Evolutionary conservation across 2,888 invertebrate genomes (phyloP), one percentile per base, ranked within the genome.

Genomic region (Punctoribates punctum): DNA sequence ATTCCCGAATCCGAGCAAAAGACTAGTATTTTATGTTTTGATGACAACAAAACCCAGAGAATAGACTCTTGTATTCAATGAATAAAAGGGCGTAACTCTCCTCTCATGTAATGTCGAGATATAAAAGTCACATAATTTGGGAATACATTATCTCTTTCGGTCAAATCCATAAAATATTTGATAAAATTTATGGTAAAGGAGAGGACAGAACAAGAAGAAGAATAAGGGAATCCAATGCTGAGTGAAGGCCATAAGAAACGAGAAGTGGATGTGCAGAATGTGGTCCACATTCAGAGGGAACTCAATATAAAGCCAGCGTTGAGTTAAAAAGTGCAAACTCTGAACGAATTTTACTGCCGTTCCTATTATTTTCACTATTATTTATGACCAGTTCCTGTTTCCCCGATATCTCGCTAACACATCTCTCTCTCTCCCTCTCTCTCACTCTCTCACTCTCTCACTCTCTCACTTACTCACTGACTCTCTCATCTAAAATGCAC

Each of bases 41-140:
- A 54, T n/a, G 9, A n/a, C 9, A 17, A 6, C 9, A 54, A 54
- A 54, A 17, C 17, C 17, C 5, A n/a, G n/a, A 54, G 20, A n/a
- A 54, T 11, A 17, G 17, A 54, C 9, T 11, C 42, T n/a, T n/a
- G 54, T 54, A 17, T 20, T 54, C 9, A 54, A n/a, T 20, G n/a
- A 54, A n/a, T 54, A 20, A 17, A 54, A 54, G 54, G 54, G 54
- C 54, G 54, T 54, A 54, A 54, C 54, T 54, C 9, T 54, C 17
- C 17, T 20, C 17, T 42, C 11, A 42, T 42, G 25, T 23, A 9
- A 9, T 20, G 27, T 15, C n/a, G n/a, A 8, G 25, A 23, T 25
- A 60, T 60, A 60, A 60, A 60, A 60, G 60, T 60, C 60, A 60
- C 60, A 25, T 25, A 60, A 60, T 60, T 60, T 60, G 60, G 25